Conservation (phyloP, 2,797 vertebrate species). For the Aphelocoma californica region DNA sequence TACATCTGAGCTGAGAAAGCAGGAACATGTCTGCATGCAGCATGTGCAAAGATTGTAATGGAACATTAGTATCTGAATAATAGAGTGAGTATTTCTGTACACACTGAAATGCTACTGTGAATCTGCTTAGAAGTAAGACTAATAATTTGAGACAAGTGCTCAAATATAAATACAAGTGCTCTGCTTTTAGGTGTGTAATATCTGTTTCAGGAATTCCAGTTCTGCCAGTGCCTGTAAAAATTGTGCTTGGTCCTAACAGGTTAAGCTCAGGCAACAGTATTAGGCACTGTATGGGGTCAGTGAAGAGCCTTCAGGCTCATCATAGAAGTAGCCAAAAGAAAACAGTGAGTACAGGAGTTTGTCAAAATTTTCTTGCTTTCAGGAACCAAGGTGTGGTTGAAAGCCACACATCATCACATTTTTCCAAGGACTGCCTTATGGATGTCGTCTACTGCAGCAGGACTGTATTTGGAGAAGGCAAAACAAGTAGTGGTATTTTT, state of each 20-base stretch:
- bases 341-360: background rate
- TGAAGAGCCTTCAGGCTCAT: background rate
- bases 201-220: background rate
- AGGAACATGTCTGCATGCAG: background rate
- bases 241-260: background rate
- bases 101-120: background rate
- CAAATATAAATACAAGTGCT: background rate
- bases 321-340: background rate
- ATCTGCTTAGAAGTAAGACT: background rate
- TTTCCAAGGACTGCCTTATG: background rate
- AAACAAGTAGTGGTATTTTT: background rate
- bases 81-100: background rate
- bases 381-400: background rate
- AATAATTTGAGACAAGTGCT: background rate
- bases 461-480: background rate
- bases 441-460: background rate
- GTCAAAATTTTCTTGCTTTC: background rate
- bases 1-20: background rate
- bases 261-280: background rate
- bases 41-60: background rate
- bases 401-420: background rate
- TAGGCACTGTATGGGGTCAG: background rate
- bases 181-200: background rate
- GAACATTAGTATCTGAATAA: background rate
- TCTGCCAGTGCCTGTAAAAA: background rate